Conservation (phyloP, 2,797 vertebrate species). For the Oryzias dopingdopingensis region DNA sequence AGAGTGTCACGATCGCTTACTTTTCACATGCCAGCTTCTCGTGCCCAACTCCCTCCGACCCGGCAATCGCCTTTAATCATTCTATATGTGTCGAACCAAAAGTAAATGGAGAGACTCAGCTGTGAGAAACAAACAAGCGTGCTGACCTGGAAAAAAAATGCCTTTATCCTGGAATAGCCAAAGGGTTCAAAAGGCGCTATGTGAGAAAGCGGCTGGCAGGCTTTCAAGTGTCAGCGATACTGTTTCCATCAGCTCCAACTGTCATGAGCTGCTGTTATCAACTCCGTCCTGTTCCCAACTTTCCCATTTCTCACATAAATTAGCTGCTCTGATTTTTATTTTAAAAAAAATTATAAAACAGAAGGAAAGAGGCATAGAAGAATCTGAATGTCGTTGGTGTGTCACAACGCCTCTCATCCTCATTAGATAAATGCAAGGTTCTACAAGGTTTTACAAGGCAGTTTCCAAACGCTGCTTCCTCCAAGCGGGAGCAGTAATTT, state of each 20-base stretch:
- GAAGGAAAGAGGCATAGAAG: constrained; percentile 22
- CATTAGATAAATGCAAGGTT: constrained; percentile 33
- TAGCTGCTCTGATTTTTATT: too few species aligned
- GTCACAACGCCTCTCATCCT: constrained; percentile 27
- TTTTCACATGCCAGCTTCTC: constrained; percentile 36
- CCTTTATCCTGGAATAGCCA: constrained; percentile 35
- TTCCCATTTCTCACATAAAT: too few species aligned
- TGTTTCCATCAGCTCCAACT: constrained; percentile 15
- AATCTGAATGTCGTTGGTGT: constrained; percentile 37
- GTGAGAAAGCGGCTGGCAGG: constrained; percentile 22
- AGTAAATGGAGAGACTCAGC: constrained; percentile 49
- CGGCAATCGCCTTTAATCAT: constrained; percentile 47
- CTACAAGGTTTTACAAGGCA: constrained; percentile 20
- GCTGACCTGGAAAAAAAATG: constrained; percentile 73
- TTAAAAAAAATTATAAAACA: constrained; percentile 5
- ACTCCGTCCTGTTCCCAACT: neutral
- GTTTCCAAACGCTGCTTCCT: constrained; percentile 31
- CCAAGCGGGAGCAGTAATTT: constrained; percentile 55
- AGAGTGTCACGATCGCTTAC: constrained; percentile 37
- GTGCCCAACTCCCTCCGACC: constrained; percentile 37
- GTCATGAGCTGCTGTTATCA: constrained; percentile 16
- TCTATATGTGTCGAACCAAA: constrained; percentile 41
- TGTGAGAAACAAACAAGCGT: constrained; percentile 57
- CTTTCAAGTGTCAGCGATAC: constrained; percentile 26
- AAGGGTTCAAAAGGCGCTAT: constrained; percentile 46